Base-by-base conservation (phyloP, 2,113 vertebrate genomes). In the Chlorodrepanis virens region DNA sequence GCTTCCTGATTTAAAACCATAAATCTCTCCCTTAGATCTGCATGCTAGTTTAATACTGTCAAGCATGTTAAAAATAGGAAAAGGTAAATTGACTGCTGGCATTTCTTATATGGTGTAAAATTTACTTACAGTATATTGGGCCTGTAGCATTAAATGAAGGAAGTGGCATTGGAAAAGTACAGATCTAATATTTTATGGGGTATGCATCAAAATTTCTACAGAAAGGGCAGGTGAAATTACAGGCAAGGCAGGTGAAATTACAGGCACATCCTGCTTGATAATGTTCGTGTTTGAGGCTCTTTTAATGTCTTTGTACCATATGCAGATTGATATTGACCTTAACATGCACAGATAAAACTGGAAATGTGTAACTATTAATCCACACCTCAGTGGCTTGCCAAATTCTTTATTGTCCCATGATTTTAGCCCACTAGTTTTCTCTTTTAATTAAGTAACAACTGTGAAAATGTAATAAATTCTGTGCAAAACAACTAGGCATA, bases 361-460 rank as follows among this genome's bases (percentile, higher is more conserved):
- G 52, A 79, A 94, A 94, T 75, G n/a, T 80, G 39, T 80, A 89
- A 52, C 86, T 92, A 37, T 81, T 92, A 89, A 89, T 86, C 61
- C 87, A 92, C 56, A 83, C 47, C 80, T 91, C 76, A 74, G 56
- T 75, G 31, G 59, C 75, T 93, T 95, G 81, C 93, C 87, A 94
- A 47, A 47, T 88, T 90, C 78, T 93, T 94, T 91, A 89, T 93
- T 92, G 63, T 40, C n/a, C 56, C n/a, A 23, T 89, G 63, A 87
- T 92, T 96, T 90, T 93, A 81, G 39, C 61, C 64, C 50, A 33
- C 67, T 84, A 53, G 47, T 90, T 88, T 94, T 91, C 71, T 96
- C 65, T 75, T 96, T 89, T 81, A 96, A 84, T 94, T 93, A 94
- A 88, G 29, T 78, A 93, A 81, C 17, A 63, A 89, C 90, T 85